Evolutionary conservation across 1,140 invertebrate genomes (phyloP).

Genomic region (Cotesia glomerata): DNA sequence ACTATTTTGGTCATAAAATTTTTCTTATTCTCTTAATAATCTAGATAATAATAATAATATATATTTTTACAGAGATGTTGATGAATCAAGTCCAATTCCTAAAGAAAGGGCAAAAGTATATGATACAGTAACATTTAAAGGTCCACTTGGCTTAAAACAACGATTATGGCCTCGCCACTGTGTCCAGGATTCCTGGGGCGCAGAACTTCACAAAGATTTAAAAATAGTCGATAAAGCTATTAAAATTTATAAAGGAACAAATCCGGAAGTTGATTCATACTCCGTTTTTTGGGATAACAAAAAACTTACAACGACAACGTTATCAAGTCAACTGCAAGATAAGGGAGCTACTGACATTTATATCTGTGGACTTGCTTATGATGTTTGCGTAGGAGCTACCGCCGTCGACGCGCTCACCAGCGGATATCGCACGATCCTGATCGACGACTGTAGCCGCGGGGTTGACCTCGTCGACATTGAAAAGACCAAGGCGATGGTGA

Average conservation of each 20-base stretch:
- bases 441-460: conserved; percentile 91
- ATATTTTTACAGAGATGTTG: conserved; percentile 49
- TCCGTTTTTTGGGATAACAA: conserved; percentile 98
- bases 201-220: conserved; percentile 90
- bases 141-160: conserved; percentile 82
- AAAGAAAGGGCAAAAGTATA: conserved; percentile 80
- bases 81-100: conserved; percentile 46
- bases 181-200: conserved; percentile 93
- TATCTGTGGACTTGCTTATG: conserved; percentile 93
- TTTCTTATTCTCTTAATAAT: too few species aligned
- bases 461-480: conserved; percentile 85
- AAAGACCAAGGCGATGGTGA: conserved; percentile 77
- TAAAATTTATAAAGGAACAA: conserved; percentile 92
- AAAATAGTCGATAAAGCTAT: conserved; percentile 78
- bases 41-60: background rate
- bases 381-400: conserved; percentile 94
- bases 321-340: conserved; percentile 80
- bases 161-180: conserved; percentile 94
- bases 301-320: conserved; percentile 84
- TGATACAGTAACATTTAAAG: conserved; percentile 91
- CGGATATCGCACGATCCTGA: conserved; percentile 86
- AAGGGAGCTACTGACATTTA: conserved; percentile 90
- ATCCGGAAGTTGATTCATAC: conserved; percentile 95
- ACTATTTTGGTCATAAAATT: too few species aligned
- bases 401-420: conserved; percentile 84